Evolutionary conservation across 2,888 invertebrate genomes (phyloP).

Genomic region (Alentia gelatinosa): DNA sequence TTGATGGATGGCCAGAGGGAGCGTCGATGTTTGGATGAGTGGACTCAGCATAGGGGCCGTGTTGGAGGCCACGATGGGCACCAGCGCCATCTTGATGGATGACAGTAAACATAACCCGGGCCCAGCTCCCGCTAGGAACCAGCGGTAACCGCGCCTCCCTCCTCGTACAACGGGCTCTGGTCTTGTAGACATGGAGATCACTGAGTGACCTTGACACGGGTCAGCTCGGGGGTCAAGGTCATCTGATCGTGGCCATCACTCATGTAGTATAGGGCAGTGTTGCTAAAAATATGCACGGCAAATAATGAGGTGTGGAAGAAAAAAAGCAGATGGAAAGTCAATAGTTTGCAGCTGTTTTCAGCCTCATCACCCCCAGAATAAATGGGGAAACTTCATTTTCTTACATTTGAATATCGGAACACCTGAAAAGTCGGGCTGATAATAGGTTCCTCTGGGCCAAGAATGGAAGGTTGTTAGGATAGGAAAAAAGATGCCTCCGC

Average conservation of each 20-base stretch:
- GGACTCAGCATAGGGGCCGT: slow-evolving; percentile 16
- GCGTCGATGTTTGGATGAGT: slow-evolving; percentile 5
- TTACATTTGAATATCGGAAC: slow-evolving; percentile 1
- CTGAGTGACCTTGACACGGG: slow-evolving; percentile 22
- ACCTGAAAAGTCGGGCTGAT: not conserved
- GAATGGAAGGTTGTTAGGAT: not conserved
- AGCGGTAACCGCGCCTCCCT: not conserved
- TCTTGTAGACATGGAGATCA: slow-evolving; percentile 29
- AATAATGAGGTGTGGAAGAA: not conserved
- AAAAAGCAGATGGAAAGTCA: not conserved
- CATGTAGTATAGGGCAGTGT: not conserved
- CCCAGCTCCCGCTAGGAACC: not conserved
- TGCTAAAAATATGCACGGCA: not conserved
- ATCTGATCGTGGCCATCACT: not conserved
- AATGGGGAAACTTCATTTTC: not conserved
- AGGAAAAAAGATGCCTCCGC: not conserved
- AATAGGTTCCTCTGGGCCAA: not conserved
- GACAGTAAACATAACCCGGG: slow-evolving; percentile 40
- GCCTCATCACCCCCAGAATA: not conserved
- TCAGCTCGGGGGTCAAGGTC: slow-evolving; percentile 8
- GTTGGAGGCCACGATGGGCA: not conserved
- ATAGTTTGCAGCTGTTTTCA: not conserved
- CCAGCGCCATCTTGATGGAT: not conserved
- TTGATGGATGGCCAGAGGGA: slow-evolving; percentile 25
- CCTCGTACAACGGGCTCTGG: not conserved